phyloP scores from a whole-genome alignment of 2,797 vertebrate species.

The Merluccius polli region DNA sequence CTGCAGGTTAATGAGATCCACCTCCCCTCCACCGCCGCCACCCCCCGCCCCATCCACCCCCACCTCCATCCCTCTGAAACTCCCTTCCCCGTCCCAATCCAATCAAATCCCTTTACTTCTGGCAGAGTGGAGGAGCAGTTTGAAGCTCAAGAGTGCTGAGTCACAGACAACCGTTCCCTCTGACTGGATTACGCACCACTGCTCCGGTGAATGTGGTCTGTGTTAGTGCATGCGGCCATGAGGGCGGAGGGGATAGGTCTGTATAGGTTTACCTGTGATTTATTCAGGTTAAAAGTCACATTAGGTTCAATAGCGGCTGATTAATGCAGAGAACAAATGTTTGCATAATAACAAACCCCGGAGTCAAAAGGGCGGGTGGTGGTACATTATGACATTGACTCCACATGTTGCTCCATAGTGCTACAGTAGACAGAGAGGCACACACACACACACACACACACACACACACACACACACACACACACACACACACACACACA shows the following conservation, averaged over 20 bases:
- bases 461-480: background rate
- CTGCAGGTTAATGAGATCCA: slow-evolving; percentile 57
- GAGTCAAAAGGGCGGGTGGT: no score
- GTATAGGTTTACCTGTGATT: background rate
- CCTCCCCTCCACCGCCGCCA: slow-evolving; percentile 16
- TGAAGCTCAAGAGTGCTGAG: slow-evolving; percentile 7
- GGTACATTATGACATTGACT: no score
- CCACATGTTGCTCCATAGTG: no score
- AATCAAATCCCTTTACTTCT: slow-evolving; percentile 66
- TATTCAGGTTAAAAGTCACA: no score
- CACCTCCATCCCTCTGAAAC: slow-evolving; percentile 6
- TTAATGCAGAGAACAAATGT: background rate
- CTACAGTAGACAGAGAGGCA: background rate
- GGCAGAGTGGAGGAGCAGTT: slow-evolving; percentile 47
- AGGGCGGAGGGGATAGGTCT: background rate
- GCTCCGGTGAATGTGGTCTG: background rate
- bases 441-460: background rate
- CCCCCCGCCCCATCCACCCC: slow-evolving; percentile 51
- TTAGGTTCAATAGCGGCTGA: no score
- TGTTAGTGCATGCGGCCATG: background rate
- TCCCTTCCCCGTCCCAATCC: slow-evolving; percentile 51
- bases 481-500: background rate
- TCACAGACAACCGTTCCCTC: slow-evolving; percentile 10
- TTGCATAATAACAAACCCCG: no score
- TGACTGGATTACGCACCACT: background rate